phyloP scores from a whole-genome alignment of 2,797 vertebrate genomes.

The Anabacerthia variegaticeps region DNA sequence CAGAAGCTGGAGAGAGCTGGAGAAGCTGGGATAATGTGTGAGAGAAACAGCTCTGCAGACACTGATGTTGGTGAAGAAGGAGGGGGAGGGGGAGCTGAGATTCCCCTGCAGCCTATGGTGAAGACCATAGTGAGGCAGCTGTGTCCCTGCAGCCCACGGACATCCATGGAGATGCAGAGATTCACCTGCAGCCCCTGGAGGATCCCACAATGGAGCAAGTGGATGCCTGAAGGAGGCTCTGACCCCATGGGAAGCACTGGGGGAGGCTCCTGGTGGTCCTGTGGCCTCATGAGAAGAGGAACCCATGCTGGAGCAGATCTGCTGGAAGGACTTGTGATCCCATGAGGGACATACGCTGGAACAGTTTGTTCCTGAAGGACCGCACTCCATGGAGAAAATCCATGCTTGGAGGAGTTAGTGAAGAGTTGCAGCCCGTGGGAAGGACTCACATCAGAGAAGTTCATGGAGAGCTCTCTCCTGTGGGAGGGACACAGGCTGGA shows the following conservation, averaged over 20 bases:
- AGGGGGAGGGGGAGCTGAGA: neutral
- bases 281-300: too few species aligned
- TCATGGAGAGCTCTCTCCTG: accelerated
- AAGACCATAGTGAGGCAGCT: neutral
- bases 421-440: neutral
- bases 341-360: neutral
- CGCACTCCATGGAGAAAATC: neutral
- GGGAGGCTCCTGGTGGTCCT: neutral
- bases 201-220: neutral
- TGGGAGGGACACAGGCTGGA: neutral
- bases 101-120: neutral
- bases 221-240: neutral
- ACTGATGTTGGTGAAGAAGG: neutral
- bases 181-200: neutral
- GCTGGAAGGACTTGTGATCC: too few species aligned
- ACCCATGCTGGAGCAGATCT: neutral
- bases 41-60: neutral
- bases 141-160: neutral
- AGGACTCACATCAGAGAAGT: neutral
- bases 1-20: neutral
- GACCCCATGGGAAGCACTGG: neutral
- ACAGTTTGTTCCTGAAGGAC: neutral
- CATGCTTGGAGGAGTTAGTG: neutral
- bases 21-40: neutral
- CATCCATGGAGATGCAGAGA: neutral